Evolutionary conservation across 2,113 vertebrate species (phyloP).

Genomic region (Microtus ochrogaster): DNA sequence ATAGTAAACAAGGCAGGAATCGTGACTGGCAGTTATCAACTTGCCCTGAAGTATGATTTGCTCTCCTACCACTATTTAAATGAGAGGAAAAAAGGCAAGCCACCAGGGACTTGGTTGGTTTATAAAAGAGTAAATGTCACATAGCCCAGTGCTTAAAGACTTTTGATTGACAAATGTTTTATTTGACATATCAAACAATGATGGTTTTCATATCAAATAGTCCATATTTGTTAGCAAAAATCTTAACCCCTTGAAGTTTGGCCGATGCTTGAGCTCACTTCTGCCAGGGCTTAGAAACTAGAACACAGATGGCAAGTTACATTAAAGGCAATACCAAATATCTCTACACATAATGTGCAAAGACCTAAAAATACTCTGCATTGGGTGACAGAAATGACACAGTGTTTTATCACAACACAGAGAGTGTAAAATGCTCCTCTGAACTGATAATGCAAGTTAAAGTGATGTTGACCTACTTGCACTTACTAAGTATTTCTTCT

Average conservation of each 20-base stretch:
- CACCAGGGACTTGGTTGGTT: constrained; percentile 90
- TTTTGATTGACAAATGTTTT: constrained; percentile 95
- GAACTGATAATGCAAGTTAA: constrained; percentile 80
- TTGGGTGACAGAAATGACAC: constrained; percentile 83
- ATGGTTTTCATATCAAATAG: constrained; percentile 91
- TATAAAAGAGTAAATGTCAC: constrained; percentile 96
- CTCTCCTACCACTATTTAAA: constrained; percentile 91
- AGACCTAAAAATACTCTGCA: constrained; percentile 83
- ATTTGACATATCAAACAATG: constrained; percentile 95
- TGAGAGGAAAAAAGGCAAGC: constrained; percentile 92
- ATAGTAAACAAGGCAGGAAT: constrained; percentile 92
- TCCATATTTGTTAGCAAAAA: constrained; percentile 88
- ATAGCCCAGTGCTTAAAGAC: constrained; percentile 91
- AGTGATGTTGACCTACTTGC: constrained; percentile 81
- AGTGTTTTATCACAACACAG: constrained; percentile 84
- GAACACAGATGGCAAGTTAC: constrained; percentile 81
- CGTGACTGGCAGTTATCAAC: constrained; percentile 94
- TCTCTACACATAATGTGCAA: constrained; percentile 82
- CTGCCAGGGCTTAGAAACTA: constrained; percentile 80
- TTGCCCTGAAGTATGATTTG: constrained; percentile 92
- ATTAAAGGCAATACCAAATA: constrained; percentile 80
- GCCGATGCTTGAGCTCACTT: constrained; percentile 75
- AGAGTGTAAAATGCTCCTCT: constrained; percentile 78
- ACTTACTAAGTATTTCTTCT: constrained; percentile 82
- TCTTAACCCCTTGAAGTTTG: constrained; percentile 88